A percentile compares a stretch with the other conserved stretches of the same genome.
phyloP scores from a whole-genome alignment of 1,140 invertebrate species.

The Anastrepha obliqua region DNA sequence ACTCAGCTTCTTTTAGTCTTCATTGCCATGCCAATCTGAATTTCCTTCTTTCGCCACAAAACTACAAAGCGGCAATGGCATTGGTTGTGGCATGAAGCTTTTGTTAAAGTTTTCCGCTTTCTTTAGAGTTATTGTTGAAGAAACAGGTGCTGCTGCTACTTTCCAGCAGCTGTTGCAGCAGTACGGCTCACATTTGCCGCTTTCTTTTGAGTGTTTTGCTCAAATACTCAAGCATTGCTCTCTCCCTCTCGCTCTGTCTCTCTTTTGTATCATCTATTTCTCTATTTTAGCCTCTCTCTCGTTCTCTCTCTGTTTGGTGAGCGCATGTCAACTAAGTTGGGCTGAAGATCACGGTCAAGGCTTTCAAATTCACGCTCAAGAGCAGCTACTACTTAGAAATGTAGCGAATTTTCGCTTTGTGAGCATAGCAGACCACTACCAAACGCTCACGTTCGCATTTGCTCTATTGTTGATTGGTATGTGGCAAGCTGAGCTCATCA shows the following conservation, averaged over 20 bases:
- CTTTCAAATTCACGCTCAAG: not conserved
- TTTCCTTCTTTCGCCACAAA: slow-evolving; percentile 19
- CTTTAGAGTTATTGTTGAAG: not conserved
- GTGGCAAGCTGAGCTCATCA: slow-evolving; percentile 1
- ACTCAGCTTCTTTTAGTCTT: not conserved
- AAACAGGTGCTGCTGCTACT: not conserved
- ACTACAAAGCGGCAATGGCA: not conserved
- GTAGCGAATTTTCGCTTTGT: not conserved
- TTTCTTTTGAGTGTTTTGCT: not conserved
- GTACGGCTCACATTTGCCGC: not conserved
- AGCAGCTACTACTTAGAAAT: not conserved
- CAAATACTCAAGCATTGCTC: not conserved
- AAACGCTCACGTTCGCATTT: not conserved
- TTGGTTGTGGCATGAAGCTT: not conserved
- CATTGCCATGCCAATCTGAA: not conserved
- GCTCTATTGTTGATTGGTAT: not conserved
- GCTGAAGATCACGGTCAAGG: slow-evolving; percentile 41
- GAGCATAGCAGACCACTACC: not conserved
- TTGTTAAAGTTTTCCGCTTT: not conserved
- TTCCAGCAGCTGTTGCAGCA: not conserved
- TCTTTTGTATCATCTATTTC: too few relatives aligned
- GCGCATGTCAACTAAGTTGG: not conserved
- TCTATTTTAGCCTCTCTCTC: not conserved
- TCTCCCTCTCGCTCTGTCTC: too few relatives aligned
- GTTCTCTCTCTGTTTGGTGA: not conserved